Evolutionary conservation across 2,888 invertebrate genomes (phyloP), one percentile per base, ranked within the genome.

Genomic region (Coelopa pilipes): DNA sequence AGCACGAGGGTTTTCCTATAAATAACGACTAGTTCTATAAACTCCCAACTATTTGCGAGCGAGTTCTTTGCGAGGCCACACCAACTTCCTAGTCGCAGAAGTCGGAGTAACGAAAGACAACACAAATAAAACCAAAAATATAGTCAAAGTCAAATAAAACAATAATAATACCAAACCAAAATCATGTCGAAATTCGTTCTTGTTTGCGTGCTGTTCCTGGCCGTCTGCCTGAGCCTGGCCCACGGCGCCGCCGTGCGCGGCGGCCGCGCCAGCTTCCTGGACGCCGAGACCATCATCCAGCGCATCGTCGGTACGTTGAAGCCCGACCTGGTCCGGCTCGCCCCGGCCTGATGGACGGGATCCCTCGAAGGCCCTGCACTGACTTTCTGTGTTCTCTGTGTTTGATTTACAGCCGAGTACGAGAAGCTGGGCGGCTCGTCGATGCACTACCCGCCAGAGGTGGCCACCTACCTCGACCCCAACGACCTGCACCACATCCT

Each of bases 241-340:
- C 47, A 45, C 13, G 59, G 67, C 15, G 62, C 70, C 2, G 34
- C 68, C 10, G 5, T 70, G 11, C 7, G n/a, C n/a, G 62, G 60
- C 60, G 5, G 47, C 9, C 49, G 57, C 13, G 4, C 9, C 13
- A 21, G 50, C 17, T 7, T 72, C 9, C 45, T 53, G 24, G 62
- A 73, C 21, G 62, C 70, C 45, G 21, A 53, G 0, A 46, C 67
- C n/a, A 70, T 70, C 13, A 73, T 75, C 46, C 12, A 62, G 2
- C 68, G 68, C n/a, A 75, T 75, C 12, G 71, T 67, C 19, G 70
- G 75, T 75, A 63, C 71, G 70, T 68, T 11, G 13, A 57, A 7
- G 4, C 34, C 7, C 34, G 34, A 2, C 34, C 7, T 4, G 34
- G 7, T 34, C n/a, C n/a, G 12, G 62, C 1, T 7, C n/a, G 34